Base-by-base conservation (phyloP, 2,113 vertebrate species). In the Calypte anna region DNA sequence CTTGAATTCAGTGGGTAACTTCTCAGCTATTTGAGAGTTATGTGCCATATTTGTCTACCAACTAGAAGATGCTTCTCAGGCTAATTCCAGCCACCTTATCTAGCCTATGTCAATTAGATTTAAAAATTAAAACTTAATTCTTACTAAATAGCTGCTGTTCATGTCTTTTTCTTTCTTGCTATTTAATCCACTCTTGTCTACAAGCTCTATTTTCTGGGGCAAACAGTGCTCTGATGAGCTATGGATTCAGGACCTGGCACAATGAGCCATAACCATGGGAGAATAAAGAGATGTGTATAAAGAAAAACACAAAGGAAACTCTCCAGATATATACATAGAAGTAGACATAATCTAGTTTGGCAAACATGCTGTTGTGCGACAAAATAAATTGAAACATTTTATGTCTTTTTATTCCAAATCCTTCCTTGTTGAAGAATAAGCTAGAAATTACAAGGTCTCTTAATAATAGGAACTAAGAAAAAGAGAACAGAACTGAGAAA, bases 251-350 rank as follows among this genome's bases (percentile, higher is more conserved):
- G 28, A 64, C 8, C 31, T 50, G n/a, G 20, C 17, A 86, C 12
- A 72, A 59, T 3, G 1, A 82, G 23, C 5, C 31, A 8, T 48
- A 64, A 55, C 20, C 31, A 73, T 25, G 77, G 4, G 4, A 64
- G 12, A 3, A 9, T 1, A 73, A 13, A 24, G 6, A 63, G 74
- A 69, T 1, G 14, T 1, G 0, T 16, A 38, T 44, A 22, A 84
- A 81, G 20, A 40, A 61, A 58, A 36, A 31, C 1, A 76, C 9
- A 40, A 19, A 43, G 9, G 63, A 50, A 69, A 40, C 0, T 0
- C 6, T 31, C 14, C 25, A 53, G 31, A 75, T 16, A 44, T 2
- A 21, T 22, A 74, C 27, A 68, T 1, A 77, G 28, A 72, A 61
- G 5, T 5, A 77, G 48, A 55, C 22, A 63, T 3, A 8, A 53